phyloP scores from a whole-genome alignment of 2,113 vertebrate genomes.

The Melanostigma gelatinosum region DNA sequence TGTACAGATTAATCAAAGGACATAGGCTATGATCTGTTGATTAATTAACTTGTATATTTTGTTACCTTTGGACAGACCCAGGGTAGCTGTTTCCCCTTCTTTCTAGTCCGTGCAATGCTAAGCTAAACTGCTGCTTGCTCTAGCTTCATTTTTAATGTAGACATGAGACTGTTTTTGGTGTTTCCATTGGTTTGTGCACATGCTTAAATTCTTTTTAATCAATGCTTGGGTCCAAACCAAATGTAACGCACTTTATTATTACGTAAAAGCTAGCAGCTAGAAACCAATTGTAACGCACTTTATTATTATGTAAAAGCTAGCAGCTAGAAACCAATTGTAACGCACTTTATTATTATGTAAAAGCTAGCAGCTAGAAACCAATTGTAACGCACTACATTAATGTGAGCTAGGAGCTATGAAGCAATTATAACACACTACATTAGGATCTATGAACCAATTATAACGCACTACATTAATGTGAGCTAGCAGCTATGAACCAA shows the following conservation, averaged over 20 bases:
- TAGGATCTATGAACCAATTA: neutral
- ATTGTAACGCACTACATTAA: neutral
- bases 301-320: neutral
- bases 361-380: neutral
- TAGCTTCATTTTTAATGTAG: neutral
- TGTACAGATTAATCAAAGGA: neutral
- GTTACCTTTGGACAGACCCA: slow-evolving; percentile 4
- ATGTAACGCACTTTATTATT: neutral
- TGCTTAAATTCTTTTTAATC: neutral
- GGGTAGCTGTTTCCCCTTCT: neutral
- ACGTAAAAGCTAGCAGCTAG: neutral
- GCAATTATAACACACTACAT: no score
- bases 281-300: neutral
- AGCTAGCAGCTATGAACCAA: neutral
- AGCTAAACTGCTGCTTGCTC: neutral
- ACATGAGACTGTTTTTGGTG: neutral
- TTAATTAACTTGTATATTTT: neutral
- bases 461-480: neutral
- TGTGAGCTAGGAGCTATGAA: neutral
- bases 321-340: neutral
- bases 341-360: neutral
- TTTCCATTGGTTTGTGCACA: slow-evolving; percentile 35
- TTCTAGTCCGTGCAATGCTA: neutral
- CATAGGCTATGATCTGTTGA: neutral
- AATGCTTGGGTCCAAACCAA: neutral